Base-by-base conservation (phyloP, 2,797 vertebrate species). In the Benthosema pterotum region DNA sequence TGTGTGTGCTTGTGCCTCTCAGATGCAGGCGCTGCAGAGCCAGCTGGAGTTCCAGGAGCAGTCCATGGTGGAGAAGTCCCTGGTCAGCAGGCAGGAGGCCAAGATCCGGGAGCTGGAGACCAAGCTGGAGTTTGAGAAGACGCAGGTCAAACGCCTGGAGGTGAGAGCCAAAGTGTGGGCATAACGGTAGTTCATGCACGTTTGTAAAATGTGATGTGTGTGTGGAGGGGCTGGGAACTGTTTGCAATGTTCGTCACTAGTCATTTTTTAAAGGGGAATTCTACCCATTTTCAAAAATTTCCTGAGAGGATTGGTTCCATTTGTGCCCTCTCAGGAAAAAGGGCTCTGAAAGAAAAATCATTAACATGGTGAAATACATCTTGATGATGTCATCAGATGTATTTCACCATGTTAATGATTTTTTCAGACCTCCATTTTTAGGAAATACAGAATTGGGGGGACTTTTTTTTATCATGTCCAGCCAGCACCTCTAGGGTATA, bases 21-120 rank as follows among this genome's bases (percentile, higher is more conserved):
- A 99, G 97, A 90, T 98, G 52, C 95, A 97, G 89, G 93, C 93
- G 16, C 91, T 98, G 60, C 97, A 98, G 91, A 98, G 96, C 89
- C 96, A 98, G 87, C 85, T 98, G 66, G 97, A 98, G 60, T 99
- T 99, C 89, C 91, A 96, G 68, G 97, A 99, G 77, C 95, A 97
- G 76, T 98, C 97, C 77, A 98, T 97, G 96, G 97, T 99, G 90
- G 97, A 99, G 82, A 98, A 97, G 85, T 98, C 96, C 0, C 86
- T 97, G 0, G 96, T 98, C 78, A 96, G 95, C 88, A 91, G 97
- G 43, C 97, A 99, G 73, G 97, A 99, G 75, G 96, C 96, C 72
- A 98, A 97, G 91, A 96, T 94, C 83, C 95, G 97, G 0, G 97
- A 99, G 83, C 91, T 98, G 79, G 97, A 99, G 84, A 95, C 93